phyloP scores from a whole-genome alignment of 2,888 invertebrate genomes.

The Pycnomerus fuliginosus region DNA sequence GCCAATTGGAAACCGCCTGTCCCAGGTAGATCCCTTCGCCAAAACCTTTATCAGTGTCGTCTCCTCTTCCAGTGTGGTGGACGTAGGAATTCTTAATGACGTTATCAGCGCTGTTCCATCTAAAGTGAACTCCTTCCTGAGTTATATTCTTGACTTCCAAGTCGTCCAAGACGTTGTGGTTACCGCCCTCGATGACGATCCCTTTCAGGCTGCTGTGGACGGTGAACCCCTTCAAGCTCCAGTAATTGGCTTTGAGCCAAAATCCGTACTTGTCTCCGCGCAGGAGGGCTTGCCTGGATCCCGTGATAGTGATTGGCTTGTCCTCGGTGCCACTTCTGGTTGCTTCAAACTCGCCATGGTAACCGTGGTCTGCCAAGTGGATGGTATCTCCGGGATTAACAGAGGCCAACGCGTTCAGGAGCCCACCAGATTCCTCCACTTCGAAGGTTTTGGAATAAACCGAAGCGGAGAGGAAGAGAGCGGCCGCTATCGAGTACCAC shows the following conservation, averaged over 20 bases:
- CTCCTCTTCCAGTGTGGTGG: too few relatives aligned
- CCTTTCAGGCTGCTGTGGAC: background rate
- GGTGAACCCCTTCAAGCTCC: slow-evolving; percentile 1
- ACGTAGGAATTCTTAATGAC: slow-evolving; percentile 1
- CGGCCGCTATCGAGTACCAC: too few relatives aligned
- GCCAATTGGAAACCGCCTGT: too few relatives aligned
- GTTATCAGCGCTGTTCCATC: slow-evolving; percentile 3
- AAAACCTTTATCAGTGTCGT: too few relatives aligned
- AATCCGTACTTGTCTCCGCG: slow-evolving; percentile 2
- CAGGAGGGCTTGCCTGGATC: slow-evolving; percentile 1
- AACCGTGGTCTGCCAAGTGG: background rate
- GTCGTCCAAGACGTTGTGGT: slow-evolving; percentile 1
- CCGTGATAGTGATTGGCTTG: background rate
- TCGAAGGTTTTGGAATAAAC: too few relatives aligned
- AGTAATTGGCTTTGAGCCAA: slow-evolving; percentile 2
- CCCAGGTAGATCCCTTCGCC: too few relatives aligned
- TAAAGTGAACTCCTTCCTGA: slow-evolving; percentile 7
- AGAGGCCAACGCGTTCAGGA: background rate
- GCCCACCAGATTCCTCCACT: too few relatives aligned
- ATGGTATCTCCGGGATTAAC: slow-evolving; percentile 3
- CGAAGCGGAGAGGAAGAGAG: too few relatives aligned
- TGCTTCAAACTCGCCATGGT: background rate
- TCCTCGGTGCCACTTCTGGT: slow-evolving; percentile 1
- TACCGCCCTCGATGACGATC: slow-evolving; percentile 1
- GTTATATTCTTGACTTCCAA: slow-evolving; percentile 3